phyloP scores from a whole-genome alignment of 2,797 vertebrate genomes.

The Syngnathus rostellatus region DNA sequence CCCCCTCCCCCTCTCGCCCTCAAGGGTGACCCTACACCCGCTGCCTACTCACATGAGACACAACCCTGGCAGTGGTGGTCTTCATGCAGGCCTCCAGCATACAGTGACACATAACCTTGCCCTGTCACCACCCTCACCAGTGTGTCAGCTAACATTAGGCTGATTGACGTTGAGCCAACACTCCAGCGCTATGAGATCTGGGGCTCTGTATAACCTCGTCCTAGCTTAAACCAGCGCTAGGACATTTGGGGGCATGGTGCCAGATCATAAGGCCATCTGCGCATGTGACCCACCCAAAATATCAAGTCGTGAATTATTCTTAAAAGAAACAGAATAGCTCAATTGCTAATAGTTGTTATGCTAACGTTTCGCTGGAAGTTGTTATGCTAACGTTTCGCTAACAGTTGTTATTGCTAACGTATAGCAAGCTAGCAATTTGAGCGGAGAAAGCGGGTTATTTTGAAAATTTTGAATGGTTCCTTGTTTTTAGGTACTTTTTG shows the following conservation, averaged over 20 bases:
- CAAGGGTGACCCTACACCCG: constrained; percentile 38
- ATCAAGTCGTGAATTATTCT: not conserved
- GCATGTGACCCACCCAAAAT: constrained; percentile 36
- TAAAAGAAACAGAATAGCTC: no score
- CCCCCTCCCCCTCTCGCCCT: constrained; percentile 26
- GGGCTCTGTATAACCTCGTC: constrained; percentile 71
- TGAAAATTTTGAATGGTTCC: not conserved
- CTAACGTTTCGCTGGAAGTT: not conserved
- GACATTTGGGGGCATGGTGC: constrained; percentile 53
- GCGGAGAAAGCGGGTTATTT: not conserved
- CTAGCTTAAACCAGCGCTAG: constrained; percentile 55
- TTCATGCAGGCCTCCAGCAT: constrained; percentile 55
- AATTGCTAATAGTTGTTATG: not conserved
- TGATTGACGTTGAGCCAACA: constrained; percentile 70
- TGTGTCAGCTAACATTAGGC: constrained; percentile 67
- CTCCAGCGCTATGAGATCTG: constrained; percentile 58
- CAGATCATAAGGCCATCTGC: constrained; percentile 51
- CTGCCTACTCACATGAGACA: constrained; percentile 44
- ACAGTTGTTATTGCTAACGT: not conserved
- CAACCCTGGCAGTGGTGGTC: constrained; percentile 58
- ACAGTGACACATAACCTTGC: constrained; percentile 75
- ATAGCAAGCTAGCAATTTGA: not conserved
- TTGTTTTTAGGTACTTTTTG: not conserved
- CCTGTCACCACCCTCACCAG: constrained; percentile 73
- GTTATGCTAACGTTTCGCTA: not conserved